Evolutionary conservation across 2,113 vertebrate genomes (phyloP), one percentile per base, ranked within the genome.

Genomic region (Puffinus mauretanicus): DNA sequence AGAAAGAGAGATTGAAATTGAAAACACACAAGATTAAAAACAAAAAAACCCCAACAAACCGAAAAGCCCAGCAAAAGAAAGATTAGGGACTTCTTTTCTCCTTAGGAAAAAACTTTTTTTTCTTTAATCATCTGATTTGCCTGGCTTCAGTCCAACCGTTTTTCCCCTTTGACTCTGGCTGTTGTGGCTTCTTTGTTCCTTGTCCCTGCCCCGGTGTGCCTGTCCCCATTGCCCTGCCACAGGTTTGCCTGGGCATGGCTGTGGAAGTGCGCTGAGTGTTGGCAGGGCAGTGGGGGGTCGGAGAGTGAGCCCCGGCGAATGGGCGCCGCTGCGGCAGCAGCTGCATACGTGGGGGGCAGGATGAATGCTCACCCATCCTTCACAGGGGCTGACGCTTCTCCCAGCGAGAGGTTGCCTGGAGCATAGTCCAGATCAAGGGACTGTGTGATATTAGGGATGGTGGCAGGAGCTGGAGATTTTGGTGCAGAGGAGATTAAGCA

Each of bases 21-120:
- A 97, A 94, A 95, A 80, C 84, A 61, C 57, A 62, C 42, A 85
- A 96, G 95, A 96, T 75, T 93, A 90, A 86, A 82, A 95, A 42
- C 86, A 72, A 51, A 40, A 32, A 61, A 26, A 16, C 3, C 24
- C 21, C 58, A 72, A 46, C 27, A 69, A 71, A 29, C 18, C 13
- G 15, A 87, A 90, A 79, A 69, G 26, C 40, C 44, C 30, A 85
- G 62, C 11, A 47, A 89, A 87, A 85, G 47, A 55, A 93, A 91
- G 61, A 94, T 95, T 52, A 65, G 27, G 70, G 30, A 36, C 20
- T 49, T 70, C 54, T 65, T 47, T 7, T 5, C 17, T 16, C 46
- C 25, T 58, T 60, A 46, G 55, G 71, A 79, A 64, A 90, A 92
- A 36, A 46, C 29, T 7, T 38, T 67, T 66, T 91, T 62, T 7